These are phyloP conservation scores for Apodemia hepburni DNA, from an alignment of 2,888 invertebrate species.

Conservation along the genomic window DNA sequence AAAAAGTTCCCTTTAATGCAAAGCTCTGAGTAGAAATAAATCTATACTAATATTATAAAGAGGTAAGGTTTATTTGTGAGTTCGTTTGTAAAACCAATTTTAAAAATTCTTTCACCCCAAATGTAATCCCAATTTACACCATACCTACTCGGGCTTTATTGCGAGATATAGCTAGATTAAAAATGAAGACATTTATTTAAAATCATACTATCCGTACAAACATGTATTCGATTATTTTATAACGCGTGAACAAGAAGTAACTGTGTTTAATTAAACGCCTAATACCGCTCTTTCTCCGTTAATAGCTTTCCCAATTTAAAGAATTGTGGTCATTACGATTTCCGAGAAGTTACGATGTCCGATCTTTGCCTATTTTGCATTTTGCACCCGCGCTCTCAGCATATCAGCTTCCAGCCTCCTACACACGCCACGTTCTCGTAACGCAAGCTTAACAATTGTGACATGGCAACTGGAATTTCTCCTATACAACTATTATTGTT, in stretches of 20 bases:
- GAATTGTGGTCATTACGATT: background rate
- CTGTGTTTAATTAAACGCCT: background rate
- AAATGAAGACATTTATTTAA: background rate
- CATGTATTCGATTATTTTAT: background rate
- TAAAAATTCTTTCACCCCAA: no score
- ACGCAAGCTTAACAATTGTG: background rate
- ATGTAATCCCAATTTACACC: no score
- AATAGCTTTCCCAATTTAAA: conserved; percentile 6
- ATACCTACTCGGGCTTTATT: no score
- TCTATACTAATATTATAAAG: no score
- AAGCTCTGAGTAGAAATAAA: no score
- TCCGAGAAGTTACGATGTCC: conserved; percentile 9
- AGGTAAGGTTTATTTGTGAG: no score
- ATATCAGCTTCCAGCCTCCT: conserved; percentile 34
- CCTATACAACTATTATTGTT: conserved; percentile 1
- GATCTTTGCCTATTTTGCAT: conserved; percentile 39
- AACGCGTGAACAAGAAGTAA: background rate
- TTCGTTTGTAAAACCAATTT: no score
- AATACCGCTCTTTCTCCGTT: background rate
- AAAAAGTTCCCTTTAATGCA: no score
- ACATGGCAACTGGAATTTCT: conserved; percentile 14
- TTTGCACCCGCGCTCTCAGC: conserved; percentile 35
- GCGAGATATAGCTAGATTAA: background rate
- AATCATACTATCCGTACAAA: background rate
- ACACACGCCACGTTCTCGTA: conserved; percentile 35